Conservation (phyloP, 35 echinoderm and acorn worm genomes). For the Diadema setosum region DNA sequence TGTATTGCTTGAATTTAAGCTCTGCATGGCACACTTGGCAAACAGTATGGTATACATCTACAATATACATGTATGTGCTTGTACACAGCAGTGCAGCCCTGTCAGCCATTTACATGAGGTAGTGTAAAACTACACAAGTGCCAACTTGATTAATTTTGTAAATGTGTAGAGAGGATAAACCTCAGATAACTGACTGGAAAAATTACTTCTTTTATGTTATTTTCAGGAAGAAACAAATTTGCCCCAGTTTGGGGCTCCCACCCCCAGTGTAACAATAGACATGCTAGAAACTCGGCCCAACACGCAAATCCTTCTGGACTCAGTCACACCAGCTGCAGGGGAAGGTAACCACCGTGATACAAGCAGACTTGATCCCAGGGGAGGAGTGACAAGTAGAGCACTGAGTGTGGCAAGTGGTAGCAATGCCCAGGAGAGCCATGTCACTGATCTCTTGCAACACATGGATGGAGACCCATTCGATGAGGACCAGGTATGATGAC, state of each 20-base stretch:
- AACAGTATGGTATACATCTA: too few relatives aligned
- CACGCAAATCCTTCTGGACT: conserved; percentile 72
- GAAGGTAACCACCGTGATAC: not conserved
- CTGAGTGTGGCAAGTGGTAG: conserved; percentile 69
- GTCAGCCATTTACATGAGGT: not conserved
- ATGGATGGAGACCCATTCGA: conserved; percentile 90
- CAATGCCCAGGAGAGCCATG: conserved; percentile 29
- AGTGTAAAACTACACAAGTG: not conserved
- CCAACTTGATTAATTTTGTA: not conserved
- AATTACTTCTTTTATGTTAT: not conserved
- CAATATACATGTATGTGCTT: too few relatives aligned
- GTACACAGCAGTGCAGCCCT: not conserved
- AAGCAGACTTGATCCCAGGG: not conserved
- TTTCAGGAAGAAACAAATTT: conserved; percentile 62
- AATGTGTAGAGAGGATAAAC: not conserved
- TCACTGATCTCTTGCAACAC: conserved; percentile 37
- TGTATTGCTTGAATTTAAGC: too few relatives aligned
- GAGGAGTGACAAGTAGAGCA: conserved; percentile 27
- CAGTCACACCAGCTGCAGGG: conserved; percentile 61
- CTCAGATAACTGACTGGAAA: not conserved
- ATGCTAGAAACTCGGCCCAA: conserved; percentile 76
- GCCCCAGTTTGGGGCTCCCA: conserved; percentile 53
- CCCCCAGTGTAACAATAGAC: conserved; percentile 94
- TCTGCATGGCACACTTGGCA: too few relatives aligned
- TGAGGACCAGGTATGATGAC: conserved; percentile 87